phyloP scores from a whole-genome alignment of 2,113 vertebrate species.

The Serilophus lunatus region DNA sequence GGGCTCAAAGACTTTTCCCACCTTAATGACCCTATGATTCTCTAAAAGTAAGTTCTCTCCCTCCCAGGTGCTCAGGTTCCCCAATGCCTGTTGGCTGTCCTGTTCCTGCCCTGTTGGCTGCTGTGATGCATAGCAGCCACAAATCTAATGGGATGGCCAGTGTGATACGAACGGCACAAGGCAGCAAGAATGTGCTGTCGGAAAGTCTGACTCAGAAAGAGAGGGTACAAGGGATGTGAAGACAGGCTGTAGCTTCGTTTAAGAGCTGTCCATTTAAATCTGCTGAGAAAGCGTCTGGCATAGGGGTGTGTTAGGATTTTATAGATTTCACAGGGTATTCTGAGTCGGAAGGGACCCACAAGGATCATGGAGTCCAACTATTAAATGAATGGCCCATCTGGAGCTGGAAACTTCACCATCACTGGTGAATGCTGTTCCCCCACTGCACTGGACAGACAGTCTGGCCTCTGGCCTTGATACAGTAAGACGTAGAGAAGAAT shows the following conservation, averaged over 20 bases:
- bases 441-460: neutral
- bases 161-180: neutral
- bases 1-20: neutral
- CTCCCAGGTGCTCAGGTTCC: neutral
- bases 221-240: neutral
- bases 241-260: neutral
- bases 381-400: neutral
- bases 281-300: neutral
- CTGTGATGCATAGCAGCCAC: neutral
- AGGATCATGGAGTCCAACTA: neutral
- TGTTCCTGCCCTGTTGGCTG: neutral
- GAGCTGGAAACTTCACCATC: neutral
- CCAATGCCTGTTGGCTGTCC: neutral
- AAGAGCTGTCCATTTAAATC: neutral
- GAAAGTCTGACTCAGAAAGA: neutral
- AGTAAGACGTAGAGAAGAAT: neutral
- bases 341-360: neutral
- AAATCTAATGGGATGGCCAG: neutral
- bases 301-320: neutral
- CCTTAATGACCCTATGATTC: neutral
- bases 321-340: neutral
- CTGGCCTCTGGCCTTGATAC: neutral
- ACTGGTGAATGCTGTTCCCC: accelerated
- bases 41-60: neutral
- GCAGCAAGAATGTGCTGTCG: neutral